Conservation (phyloP, 2,113 vertebrate species). For the Dicerorhinus sumatrensis region DNA sequence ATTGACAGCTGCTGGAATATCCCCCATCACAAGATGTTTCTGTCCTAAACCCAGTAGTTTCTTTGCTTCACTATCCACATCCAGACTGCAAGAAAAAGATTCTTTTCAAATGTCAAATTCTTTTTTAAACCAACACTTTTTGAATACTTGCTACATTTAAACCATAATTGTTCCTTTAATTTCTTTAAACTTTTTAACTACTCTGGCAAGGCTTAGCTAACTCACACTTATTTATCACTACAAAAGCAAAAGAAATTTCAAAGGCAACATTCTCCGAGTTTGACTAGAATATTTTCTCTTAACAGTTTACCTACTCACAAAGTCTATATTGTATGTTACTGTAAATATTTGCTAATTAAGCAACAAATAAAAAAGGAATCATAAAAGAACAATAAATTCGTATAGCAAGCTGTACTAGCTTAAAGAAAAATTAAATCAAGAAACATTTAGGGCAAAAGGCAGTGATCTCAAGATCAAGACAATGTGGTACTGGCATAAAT, state of each 20-base stretch:
- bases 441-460: not conserved
- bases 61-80: slow-evolving; percentile 96
- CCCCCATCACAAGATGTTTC: slow-evolving; percentile 96
- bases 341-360: not conserved
- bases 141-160: slow-evolving; percentile 7
- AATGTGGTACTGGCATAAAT: not conserved
- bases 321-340: not conserved
- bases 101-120: slow-evolving; percentile 44
- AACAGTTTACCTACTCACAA: not conserved
- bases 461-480: not conserved
- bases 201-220: not conserved
- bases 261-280: not conserved
- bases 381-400: not conserved
- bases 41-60: slow-evolving; percentile 96
- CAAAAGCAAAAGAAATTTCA: slow-evolving; percentile 11
- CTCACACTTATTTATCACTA: not conserved
- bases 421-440: not conserved
- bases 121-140: slow-evolving; percentile 23
- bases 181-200: not conserved
- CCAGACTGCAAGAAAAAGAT: slow-evolving; percentile 84
- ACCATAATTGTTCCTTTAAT: not conserved
- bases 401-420: not conserved
- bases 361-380: not conserved
- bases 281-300: not conserved
- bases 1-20: slow-evolving; percentile 94